Conservation (phyloP, 2,797 vertebrate species). For the Eupleurogrammus muticus region DNA sequence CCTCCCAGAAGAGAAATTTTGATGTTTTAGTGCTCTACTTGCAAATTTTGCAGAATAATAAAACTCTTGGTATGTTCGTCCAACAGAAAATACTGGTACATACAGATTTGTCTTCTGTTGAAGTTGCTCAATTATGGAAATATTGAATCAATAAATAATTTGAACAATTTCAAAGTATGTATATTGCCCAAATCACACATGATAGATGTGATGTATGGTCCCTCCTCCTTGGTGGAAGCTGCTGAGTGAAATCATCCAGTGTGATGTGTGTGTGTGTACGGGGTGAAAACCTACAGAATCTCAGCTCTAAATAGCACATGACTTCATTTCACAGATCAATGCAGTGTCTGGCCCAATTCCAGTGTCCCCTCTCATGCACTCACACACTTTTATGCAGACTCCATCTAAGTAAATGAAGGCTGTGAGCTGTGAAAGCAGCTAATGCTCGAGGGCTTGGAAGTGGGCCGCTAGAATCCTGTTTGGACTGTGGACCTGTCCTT, state of each 20-base stretch:
- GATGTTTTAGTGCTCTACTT: not conserved
- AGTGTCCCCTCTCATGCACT: not conserved
- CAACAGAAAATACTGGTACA: not conserved
- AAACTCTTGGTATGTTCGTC: not conserved
- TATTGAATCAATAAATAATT: not conserved
- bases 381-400: slow-evolving; percentile 18
- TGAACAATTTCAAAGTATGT: not conserved
- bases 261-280: slow-evolving; percentile 1
- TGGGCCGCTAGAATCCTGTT: not conserved
- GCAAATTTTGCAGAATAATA: not conserved
- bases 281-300: slow-evolving; percentile 28
- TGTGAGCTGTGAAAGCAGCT: slow-evolving; percentile 9
- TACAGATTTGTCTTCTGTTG: too few species aligned
- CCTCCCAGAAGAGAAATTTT: not conserved
- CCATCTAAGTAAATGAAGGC: not conserved
- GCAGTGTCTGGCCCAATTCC: slow-evolving; percentile 21
- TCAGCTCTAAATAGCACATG: slow-evolving; percentile 37
- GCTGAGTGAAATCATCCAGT: slow-evolving; percentile 35
- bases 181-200: not conserved
- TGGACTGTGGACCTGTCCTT: slow-evolving; percentile 61
- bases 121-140: not conserved
- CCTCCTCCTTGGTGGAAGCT: slow-evolving; percentile 2
- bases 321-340: slow-evolving; percentile 43
- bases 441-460: not conserved
- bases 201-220: slow-evolving; percentile 2